A percentile compares a stretch with the other conserved stretches of the same genome.
phyloP scores from a whole-genome alignment of 2,113 vertebrate species.

The Brachyistius frenatus region DNA sequence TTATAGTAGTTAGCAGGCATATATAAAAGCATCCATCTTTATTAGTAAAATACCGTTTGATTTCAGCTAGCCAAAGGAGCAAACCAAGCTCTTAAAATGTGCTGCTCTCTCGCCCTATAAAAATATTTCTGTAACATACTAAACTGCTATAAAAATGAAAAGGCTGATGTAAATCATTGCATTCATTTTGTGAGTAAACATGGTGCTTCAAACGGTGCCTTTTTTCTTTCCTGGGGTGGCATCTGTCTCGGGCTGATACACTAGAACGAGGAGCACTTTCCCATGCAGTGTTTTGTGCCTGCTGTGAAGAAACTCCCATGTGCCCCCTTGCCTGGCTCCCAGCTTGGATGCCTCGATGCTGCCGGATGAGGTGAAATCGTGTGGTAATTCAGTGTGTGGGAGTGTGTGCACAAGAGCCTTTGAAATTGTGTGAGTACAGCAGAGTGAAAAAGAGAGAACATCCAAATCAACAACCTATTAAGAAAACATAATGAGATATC shows the following conservation, averaged over 20 bases:
- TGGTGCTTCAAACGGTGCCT: background rate
- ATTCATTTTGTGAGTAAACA: conserved; percentile 27
- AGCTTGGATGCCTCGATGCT: conserved; percentile 43
- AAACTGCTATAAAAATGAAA: background rate
- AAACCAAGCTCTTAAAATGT: background rate
- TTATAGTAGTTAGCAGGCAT: too few relatives aligned
- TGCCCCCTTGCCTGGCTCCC: conserved; percentile 41
- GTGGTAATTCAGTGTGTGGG: conserved; percentile 15
- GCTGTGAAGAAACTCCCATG: conserved; percentile 48
- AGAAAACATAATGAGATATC: conserved; percentile 27
- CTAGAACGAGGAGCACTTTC: conserved; percentile 47
- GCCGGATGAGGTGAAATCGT: conserved; percentile 31
- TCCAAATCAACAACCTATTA: conserved; percentile 37
- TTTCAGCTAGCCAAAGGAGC: conserved; percentile 1
- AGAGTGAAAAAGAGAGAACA: background rate
- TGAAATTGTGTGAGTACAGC: background rate
- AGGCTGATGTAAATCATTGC: conserved; percentile 14
- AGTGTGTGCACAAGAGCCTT: background rate
- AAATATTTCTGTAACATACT: background rate
- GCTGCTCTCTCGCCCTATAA: too few relatives aligned
- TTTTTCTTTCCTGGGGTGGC: conserved; percentile 33
- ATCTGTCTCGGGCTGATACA: conserved; percentile 69
- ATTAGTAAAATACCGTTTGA: too few relatives aligned
- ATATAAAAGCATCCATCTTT: too few relatives aligned
- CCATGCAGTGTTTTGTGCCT: conserved; percentile 37